Evolutionary conservation across 2,888 invertebrate genomes (phyloP), one percentile per base, ranked within the genome.

Genomic region (Machimus atricapillus): DNA sequence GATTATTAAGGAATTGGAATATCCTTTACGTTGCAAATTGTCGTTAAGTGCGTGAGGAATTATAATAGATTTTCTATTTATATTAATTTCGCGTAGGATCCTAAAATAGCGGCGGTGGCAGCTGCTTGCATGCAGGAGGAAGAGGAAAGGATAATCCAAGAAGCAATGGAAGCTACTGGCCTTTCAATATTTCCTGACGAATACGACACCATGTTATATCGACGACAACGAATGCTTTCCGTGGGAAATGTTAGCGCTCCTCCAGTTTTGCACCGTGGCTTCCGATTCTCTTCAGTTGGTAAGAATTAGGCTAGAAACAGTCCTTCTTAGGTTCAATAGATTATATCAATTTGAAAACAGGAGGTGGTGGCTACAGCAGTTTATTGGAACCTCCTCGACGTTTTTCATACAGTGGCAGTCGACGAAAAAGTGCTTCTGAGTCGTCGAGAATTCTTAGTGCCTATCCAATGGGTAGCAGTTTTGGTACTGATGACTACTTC

Each of bases 91-190:
- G 5, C 16, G 6, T 92, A 93, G 91, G 96, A 97, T 92, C 97
- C 97, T 52, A 96, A 96, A 91, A 93, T 97, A 91, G 96, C 96
- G 34, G 96, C 96, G 81, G 94, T 96, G 82, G 96, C 96, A 0
- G 96, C 96, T 88, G 96, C 96, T 1, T 96, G 96, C 86, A 96
- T 96, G 92, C 94, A 95, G 89, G 94, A 94, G 82, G 95, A 95
- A 90, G 96, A 96, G 91, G 96, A 96, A 90, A 94, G 96, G 9
- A 96, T 96, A 89, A 93, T 96, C 73, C 96, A 95, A 81, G 95
- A 96, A 86, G 96, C 96, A 40, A 92, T 96, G 89, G 96, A 96
- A 90, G 96, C 95, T 89, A 94, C 93, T n/a, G 93, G 93, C 79
- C 93, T 93, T 90, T 93, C 94, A 88, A 92, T 93, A 88, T 92